A percentile compares a stretch with the other conserved stretches of the same genome.
phyloP scores from a whole-genome alignment of 2,888 invertebrate species.

The Alloplasta piceator region DNA sequence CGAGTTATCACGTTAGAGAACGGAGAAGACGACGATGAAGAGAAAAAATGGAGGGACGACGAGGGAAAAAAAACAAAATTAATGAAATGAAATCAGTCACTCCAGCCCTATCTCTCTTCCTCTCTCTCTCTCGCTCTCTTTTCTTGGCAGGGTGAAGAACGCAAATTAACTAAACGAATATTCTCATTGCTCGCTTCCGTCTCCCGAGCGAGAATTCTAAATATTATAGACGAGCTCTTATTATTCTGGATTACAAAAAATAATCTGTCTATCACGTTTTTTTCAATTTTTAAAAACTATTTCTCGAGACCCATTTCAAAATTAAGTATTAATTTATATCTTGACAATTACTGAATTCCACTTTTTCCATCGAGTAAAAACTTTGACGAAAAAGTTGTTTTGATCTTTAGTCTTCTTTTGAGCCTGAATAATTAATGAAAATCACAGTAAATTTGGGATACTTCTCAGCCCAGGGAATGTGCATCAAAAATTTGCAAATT shows the following conservation, averaged over 20 bases:
- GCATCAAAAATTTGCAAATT: too few relatives aligned
- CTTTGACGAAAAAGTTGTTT: too few relatives aligned
- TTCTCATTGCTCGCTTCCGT: constrained; percentile 55
- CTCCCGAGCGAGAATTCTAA: constrained; percentile 37
- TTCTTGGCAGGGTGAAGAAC: constrained; percentile 68
- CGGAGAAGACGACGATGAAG: constrained; percentile 12
- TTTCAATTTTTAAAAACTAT: neutral
- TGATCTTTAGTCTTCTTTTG: too few relatives aligned
- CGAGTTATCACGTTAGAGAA: constrained; percentile 75
- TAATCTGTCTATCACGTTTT: neutral
- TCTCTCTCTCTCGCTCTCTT: neutral
- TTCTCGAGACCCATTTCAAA: neutral
- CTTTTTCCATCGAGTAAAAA: too few relatives aligned
- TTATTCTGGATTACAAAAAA: neutral
- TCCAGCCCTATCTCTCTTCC: constrained; percentile 63
- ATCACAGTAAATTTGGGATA: too few relatives aligned
- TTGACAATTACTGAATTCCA: too few relatives aligned
- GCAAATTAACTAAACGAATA: constrained; percentile 80
- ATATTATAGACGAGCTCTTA: constrained; percentile 34
- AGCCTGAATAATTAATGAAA: too few relatives aligned
- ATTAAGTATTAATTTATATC: neutral
- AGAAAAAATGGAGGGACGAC: constrained; percentile 69
- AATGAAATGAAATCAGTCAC: constrained; percentile 81
- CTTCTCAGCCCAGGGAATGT: too few relatives aligned
- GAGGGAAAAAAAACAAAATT: constrained; percentile 72